Base-by-base conservation (phyloP, 2,797 vertebrate genomes). In the Scleropages formosus region DNA sequence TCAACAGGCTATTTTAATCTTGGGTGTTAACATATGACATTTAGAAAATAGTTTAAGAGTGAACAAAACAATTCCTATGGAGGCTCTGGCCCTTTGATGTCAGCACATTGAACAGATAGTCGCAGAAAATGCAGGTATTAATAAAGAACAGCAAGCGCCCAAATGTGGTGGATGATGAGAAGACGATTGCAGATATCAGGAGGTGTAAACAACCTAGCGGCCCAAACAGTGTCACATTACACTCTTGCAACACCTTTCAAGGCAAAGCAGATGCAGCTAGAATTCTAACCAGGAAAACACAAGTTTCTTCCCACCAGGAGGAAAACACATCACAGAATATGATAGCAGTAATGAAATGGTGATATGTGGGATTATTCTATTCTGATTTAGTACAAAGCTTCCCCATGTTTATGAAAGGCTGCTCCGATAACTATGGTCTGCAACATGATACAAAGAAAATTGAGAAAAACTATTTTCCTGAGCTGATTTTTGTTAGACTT, bases 111-210 rank as follows among this genome's bases (percentile, higher is more conserved):
- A 10, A 8, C 69, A 44, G 22, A 72, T 58, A 72, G 31, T 20
- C 46, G n/a, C 31, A 72, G 18, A 56, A 15, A 51, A 11, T 26
- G 70, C 16, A 61, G 6, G 44, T 61, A 39, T 72, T 72, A 44
- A 72, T 39, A 44, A 60, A 59, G 72, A 82, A 79, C 53, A 49
- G 31, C 6, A 13, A 61, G 53, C 11, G 26, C 31, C n/a, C 63
- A 74, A 64, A 62, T 49, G 64, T 15, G 65, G n/a, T 27, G 74
- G 44, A 70, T 26, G 27, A 8, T 53, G 24, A 67, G 12, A 39
- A 26, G 75, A 78, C 64, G 59, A 79, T 61, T 75, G 76, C 66
- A 69, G 46, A 73, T 47, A 75, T 78, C 77, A 61, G 31, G 51
- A 31, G 61, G 76, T 31, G 63, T 72, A 77, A 76, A 78, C 71